Base-by-base conservation (phyloP, 1,140 invertebrate species). In the Rhopalosiphum padi region DNA sequence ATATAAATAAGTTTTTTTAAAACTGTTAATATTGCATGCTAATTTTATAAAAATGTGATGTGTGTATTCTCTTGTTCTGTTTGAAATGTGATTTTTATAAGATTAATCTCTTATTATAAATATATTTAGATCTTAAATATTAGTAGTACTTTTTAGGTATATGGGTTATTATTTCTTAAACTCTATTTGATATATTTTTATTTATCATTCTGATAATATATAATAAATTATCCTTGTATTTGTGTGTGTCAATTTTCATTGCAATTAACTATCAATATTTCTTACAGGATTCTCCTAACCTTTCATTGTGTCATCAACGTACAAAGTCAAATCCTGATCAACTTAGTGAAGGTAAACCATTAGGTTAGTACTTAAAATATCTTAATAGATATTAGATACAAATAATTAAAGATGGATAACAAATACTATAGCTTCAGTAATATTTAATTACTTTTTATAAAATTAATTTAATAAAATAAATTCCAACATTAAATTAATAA, bases 301-400 rank as follows among this genome's bases (percentile, higher is more conserved):
- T 86, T 30, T 86, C 93, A n/a, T 23, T 94, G 15, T 86, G 87
- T 91, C 97, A 97, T 95, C 97, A 97, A 94, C 91, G 97, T 92
- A 96, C 97, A 35, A 97, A 97, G 94, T 97, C 97, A 53, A 97
- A 96, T 94, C 97, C 97, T 18, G 97, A 97, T 95, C 96, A 96
- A 93, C 48, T 93, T 41, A 43, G 43, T 41, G 91, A 93, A 83
- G 90, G 77, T 37, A 86, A 55, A 93, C 37, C 91, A 53, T 53
- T 85, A 82, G 35, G 91, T 93, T 30, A 93, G 91, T 93, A 37
- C 11, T 35, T 90, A 1, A 60, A 90, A 7, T 90, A 30, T 68
- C 23, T 53, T 41, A 25, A 25, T 30, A 30, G 23, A 23, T 88
- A 53, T 89, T 55, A 48, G 48, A 46, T 21, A 6, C 22, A 48